Evolutionary conservation across 2,113 vertebrate species (phyloP), one percentile per base, ranked within the genome.

Genomic region (Grallaria varia): DNA sequence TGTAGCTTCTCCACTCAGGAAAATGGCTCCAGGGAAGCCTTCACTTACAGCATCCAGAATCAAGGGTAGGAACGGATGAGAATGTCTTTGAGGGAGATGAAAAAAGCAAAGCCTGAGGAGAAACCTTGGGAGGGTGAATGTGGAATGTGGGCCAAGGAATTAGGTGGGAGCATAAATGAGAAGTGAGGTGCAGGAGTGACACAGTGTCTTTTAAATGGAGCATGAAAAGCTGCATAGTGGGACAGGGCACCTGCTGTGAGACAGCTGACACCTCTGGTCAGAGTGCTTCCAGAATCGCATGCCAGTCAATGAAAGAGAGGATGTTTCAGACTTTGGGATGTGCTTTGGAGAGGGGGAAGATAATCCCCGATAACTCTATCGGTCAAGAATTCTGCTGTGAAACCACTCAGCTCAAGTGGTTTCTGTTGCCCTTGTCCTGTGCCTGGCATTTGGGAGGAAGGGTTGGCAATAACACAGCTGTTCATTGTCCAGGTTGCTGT

Each of bases 21-120:
- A 62, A 95, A 95, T 23, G 94, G 82, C 21, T 82, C 42, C 35
- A 50, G 72, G 21, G 95, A 97, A 42, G 17, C 86, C 44, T 82
- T 97, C 55, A 0, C 68, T 12, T 98, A 97, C 64, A 63, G 72
- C 72, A 27, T 98, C 84, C 98, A 98, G 84, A 96, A 88, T 14
- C 98, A 98, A 94, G 87, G 95, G 95, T 94, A 97, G 90, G 98
- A 97, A 94, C 5, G n/a, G 37, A 56, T 42, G 45, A 33, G 22
- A 21, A 4, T 56, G 17, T n/a, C 58, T 79, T 64, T 53, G 50
- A 75, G 35, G 45, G 76, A 52, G 50, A 22, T 45, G 19, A 11
- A 74, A 80, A 45, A 77, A 35, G 8, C 15, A 2, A 60, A 30
- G 15, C 28, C 14, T 31, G 30, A n/a, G 55, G 28, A 39, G 42